Evolutionary conservation across 2,888 invertebrate genomes (phyloP), one percentile per base, ranked within the genome.

Genomic region (Synergus laeviventris): DNA sequence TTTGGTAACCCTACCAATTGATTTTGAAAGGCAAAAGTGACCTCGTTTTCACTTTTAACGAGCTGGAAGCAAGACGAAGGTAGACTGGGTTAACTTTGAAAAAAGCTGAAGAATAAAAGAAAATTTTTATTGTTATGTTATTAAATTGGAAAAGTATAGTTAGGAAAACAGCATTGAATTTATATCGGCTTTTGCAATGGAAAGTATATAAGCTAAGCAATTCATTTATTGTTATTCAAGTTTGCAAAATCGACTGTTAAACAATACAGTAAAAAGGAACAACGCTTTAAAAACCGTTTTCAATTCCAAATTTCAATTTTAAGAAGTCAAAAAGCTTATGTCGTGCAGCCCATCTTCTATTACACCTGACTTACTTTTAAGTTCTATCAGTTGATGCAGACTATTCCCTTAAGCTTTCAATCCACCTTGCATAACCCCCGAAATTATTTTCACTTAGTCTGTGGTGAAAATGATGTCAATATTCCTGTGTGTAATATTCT

Each of bases 1-100:
- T 59, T 59, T 12, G 12, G 11, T 24, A 59, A 24, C 12, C 12
- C 56, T 24, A 59, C 24, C 21, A 14, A 38, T 82, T 79, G 77
- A 77, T 49, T 74, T 81, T 82, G 80, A 75, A 76, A 84, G 83
- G 84, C 83, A 81, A 81, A 75, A 83, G 82, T 85, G 86, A 87
- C 87, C 84, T 87, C 86, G 87, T 89, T 86, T 88, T 88, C 88
- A 87, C 87, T 84, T 87, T 86, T 84, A 88, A 87, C 89, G 86
- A 89, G 89, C 89, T 86, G 87, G 85, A 85, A 89, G 89, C 87
- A 86, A 89, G 88, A 87, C 87, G 87, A 88, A 86, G 88, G 88
- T 24, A 18, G 16, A 16, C 45, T 18, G 9, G n/a, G 9, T 54
- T 88, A 84, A 84, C 81, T 76, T 75, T 76, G 73, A 73, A 77